Conservation (phyloP, 2,888 invertebrate genomes). For the Meiosimyza platycephala region DNA sequence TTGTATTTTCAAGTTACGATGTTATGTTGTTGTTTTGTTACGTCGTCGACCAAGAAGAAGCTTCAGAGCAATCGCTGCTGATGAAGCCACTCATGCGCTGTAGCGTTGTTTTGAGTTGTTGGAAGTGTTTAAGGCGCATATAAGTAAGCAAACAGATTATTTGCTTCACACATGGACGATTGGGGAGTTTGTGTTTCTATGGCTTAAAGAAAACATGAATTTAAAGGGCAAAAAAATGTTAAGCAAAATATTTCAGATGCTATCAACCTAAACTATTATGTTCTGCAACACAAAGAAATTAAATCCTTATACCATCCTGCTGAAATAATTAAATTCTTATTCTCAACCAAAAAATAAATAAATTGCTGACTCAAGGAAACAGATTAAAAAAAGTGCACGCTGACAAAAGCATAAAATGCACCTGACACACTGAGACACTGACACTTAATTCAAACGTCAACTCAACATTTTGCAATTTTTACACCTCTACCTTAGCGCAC, state of each 20-base stretch:
- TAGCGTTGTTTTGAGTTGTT: background rate
- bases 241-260: too few relatives aligned
- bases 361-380: too few relatives aligned
- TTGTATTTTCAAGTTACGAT: background rate
- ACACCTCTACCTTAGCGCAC: constrained; percentile 1
- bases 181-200: background rate
- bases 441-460: constrained; percentile 21
- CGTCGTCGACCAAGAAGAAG: background rate
- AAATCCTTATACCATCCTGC: too few relatives aligned
- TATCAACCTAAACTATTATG: too few relatives aligned
- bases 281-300: too few relatives aligned
- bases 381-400: too few relatives aligned
- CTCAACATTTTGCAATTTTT: constrained; percentile 10
- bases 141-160: constrained; percentile 12
- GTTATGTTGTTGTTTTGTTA: background rate
- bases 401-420: constrained; percentile 2
- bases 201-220: too few relatives aligned
- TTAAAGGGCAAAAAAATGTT: too few relatives aligned
- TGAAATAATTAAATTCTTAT: too few relatives aligned
- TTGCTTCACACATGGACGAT: constrained; percentile 33
- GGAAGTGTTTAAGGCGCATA: background rate
- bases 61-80: background rate
- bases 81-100: constrained; percentile 18
- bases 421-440: constrained; percentile 17
- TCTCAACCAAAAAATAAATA: too few relatives aligned